Conservation (phyloP, 2,797 vertebrate genomes). For the Tenualosa thibaudeaui region DNA sequence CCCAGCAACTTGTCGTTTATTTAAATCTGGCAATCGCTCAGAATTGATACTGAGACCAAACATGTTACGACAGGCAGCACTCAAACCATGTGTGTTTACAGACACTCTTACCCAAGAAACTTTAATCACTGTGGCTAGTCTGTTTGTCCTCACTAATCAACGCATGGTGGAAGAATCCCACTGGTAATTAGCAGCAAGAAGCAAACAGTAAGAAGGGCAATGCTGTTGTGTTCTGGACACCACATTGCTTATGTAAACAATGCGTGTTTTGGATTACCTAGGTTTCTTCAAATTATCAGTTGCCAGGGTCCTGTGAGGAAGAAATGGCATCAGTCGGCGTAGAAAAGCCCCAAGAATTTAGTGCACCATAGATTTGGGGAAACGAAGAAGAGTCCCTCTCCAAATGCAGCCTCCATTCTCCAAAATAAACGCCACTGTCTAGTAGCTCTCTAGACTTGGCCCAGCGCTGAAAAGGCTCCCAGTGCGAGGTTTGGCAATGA, state of each 20-base stretch:
- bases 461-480: background rate
- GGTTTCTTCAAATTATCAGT: background rate
- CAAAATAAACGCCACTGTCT: background rate
- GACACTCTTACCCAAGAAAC: slow-evolving; percentile 33
- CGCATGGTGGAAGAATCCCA: slow-evolving; percentile 50
- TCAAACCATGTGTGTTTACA: slow-evolving; percentile 26
- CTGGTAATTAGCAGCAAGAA: slow-evolving; percentile 6
- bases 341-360: slow-evolving; percentile 3
- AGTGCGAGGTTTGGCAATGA: background rate
- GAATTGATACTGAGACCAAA: slow-evolving; percentile 38
- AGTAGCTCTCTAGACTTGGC: slow-evolving; percentile 19
- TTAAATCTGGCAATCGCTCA: slow-evolving; percentile 47
- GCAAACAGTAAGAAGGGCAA: background rate
- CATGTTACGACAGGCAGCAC: slow-evolving; percentile 37
- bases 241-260: background rate
- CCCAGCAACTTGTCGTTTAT: slow-evolving; percentile 51
- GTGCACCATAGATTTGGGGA: background rate
- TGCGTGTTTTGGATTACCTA: background rate
- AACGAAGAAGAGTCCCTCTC: slow-evolving; percentile 8
- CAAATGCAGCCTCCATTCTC: background rate
- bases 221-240: background rate
- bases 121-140: slow-evolving; percentile 47
- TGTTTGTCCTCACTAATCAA: slow-evolving; percentile 66
- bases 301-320: background rate
- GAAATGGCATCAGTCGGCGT: background rate